Evolutionary conservation across 2,888 invertebrate genomes (phyloP).

Genomic region (Drosophila pseudotalamancana): DNA sequence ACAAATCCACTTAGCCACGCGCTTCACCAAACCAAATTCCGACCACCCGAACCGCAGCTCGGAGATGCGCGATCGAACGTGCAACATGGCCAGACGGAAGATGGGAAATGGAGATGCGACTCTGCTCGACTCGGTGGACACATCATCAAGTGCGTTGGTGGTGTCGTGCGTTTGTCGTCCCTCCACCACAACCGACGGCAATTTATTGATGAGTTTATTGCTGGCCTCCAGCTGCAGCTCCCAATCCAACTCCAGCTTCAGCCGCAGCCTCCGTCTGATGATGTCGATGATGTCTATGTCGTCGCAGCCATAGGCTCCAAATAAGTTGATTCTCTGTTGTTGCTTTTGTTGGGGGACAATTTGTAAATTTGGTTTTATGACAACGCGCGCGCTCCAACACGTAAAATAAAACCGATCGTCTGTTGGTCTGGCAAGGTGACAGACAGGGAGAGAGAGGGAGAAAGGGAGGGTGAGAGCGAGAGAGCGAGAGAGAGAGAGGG

Average conservation of each 20-base stretch:
- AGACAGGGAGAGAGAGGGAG: background rate
- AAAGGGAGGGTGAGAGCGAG: background rate
- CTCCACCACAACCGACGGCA: constrained; percentile 66
- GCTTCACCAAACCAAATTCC: constrained; percentile 44
- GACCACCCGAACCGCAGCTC: constrained; percentile 56
- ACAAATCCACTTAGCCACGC: constrained; percentile 83
- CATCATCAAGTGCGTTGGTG: constrained; percentile 61
- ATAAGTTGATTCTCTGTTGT: constrained; percentile 77
- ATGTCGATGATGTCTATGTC: constrained; percentile 79
- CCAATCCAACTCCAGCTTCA: constrained; percentile 6
- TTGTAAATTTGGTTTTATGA: constrained; percentile 83
- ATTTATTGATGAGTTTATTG: constrained; percentile 84
- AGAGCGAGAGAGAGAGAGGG: background rate
- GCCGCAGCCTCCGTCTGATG: constrained; percentile 31
- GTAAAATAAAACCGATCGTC: constrained; percentile 73
- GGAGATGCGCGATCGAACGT: too few species aligned
- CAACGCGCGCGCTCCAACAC: constrained; percentile 71
- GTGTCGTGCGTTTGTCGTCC: constrained; percentile 19
- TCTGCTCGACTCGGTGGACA: constrained; percentile 19
- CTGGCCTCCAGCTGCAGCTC: constrained; percentile 39
- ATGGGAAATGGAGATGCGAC: constrained; percentile 8
- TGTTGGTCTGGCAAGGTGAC: too few species aligned
- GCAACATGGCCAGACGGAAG: background rate
- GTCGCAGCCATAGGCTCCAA: constrained; percentile 38
- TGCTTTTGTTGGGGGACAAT: constrained; percentile 69